Conservation (phyloP, 2,113 vertebrate species). For the Rhynchomys soricoides region DNA sequence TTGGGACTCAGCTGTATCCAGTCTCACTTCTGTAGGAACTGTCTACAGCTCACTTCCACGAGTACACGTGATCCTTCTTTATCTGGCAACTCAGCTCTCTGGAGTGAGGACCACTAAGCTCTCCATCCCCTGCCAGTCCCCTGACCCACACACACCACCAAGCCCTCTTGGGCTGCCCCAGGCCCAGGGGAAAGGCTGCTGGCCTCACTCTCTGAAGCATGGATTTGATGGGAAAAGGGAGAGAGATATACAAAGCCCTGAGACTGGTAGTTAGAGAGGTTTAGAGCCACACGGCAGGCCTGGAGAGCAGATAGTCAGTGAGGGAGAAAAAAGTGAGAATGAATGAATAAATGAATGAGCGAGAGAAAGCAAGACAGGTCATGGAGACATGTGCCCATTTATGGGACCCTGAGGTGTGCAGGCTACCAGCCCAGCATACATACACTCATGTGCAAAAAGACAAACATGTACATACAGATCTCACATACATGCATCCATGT, state of each 20-base stretch:
- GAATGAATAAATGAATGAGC: not conserved
- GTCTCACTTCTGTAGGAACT: not conserved
- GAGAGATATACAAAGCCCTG: not conserved
- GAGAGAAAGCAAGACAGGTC: not conserved
- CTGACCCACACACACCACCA: not conserved
- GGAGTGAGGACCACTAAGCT: not conserved
- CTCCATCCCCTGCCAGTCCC: not conserved
- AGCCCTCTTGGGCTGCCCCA: not conserved
- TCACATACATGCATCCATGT: not conserved
- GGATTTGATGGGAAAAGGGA: not conserved
- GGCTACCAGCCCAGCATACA: not conserved
- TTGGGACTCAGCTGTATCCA: not conserved
- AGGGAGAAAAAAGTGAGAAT: not conserved
- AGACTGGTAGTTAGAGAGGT: not conserved
- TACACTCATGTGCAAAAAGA: not conserved
- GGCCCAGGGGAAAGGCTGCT: not conserved
- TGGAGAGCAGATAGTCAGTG: not conserved
- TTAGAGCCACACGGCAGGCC: not conserved
- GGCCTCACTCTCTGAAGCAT: not conserved
- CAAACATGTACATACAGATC: not conserved
- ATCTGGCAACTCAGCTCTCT: not conserved
- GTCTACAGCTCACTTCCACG: not conserved
- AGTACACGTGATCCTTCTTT: not conserved
- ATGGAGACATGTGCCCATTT: not conserved
- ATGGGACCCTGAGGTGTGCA: not conserved